phyloP scores from a whole-genome alignment of 2,797 vertebrate genomes.

The Amazonetta brasiliensis region DNA sequence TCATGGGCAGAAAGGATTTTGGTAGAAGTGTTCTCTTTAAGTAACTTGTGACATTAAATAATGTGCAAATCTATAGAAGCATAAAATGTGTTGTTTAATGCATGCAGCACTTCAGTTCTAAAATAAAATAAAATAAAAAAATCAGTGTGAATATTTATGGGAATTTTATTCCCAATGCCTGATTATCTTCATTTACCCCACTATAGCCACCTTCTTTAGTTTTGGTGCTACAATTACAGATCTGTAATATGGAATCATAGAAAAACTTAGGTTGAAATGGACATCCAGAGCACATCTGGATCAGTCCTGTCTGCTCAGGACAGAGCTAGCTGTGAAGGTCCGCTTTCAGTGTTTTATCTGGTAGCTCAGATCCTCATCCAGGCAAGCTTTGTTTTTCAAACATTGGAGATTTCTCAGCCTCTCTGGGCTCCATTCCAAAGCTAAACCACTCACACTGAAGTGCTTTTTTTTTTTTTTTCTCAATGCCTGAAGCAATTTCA shows the following conservation, averaged over 20 bases:
- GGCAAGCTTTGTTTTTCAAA: neutral
- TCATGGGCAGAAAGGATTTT: neutral
- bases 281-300: neutral
- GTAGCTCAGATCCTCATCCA: neutral
- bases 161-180: neutral
- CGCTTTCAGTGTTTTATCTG: neutral
- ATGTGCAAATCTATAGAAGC: fast-evolving
- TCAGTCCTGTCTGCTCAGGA: neutral
- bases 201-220: fast-evolving
- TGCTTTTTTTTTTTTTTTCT: neutral
- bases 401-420: neutral
- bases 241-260: neutral
- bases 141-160: neutral
- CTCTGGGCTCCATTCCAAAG: neutral
- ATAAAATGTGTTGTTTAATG: neutral
- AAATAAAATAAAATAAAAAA: neutral
- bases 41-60: neutral
- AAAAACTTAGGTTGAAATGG: neutral
- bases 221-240: neutral
- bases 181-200: neutral
- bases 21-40: neutral
- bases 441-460: neutral
- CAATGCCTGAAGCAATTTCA: neutral
- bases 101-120: fast-evolving
- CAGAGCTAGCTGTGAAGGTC: neutral